Evolutionary conservation across 1,140 invertebrate species (phyloP).

Genomic region (Medauroidea extradentata): DNA sequence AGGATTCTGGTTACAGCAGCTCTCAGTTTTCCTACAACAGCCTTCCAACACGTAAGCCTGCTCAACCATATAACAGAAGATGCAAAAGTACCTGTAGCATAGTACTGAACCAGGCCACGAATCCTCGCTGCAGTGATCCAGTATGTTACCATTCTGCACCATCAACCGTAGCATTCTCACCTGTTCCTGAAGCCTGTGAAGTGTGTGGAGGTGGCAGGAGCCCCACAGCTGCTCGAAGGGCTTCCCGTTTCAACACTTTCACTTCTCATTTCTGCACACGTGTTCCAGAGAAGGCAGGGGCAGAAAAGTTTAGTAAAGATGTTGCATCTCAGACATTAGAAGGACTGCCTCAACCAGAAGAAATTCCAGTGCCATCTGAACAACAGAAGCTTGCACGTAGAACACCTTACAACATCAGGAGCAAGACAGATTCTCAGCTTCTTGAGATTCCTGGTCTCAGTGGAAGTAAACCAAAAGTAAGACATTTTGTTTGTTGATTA

Average conservation of each 20-base stretch:
- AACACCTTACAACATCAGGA: neutral
- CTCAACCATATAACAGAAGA: conserved; percentile 42
- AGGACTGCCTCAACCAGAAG: neutral
- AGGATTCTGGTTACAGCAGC: conserved; percentile 49
- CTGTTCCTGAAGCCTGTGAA: conserved; percentile 45
- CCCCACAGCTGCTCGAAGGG: conserved; percentile 6
- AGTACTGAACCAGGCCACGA: conserved; percentile 27
- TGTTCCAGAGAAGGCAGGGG: conserved; percentile 35
- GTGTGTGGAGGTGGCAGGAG: conserved; percentile 17
- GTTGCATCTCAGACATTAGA: conserved; percentile 48
- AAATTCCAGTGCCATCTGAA: neutral
- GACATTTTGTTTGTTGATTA: no score
- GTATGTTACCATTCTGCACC: conserved; percentile 37
- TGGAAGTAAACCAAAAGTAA: no score
- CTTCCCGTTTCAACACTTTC: conserved; percentile 31
- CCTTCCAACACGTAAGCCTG: conserved; percentile 29
- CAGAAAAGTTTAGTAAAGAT: conserved; percentile 34
- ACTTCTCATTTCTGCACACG: conserved; percentile 45
- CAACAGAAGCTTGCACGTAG: conserved; percentile 10
- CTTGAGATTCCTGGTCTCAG: neutral
- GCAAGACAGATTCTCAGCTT: conserved; percentile 11
- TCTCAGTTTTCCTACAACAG: conserved; percentile 34
- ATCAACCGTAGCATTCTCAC: conserved; percentile 33
- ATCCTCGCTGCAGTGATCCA: conserved; percentile 35
- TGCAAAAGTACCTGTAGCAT: conserved; percentile 68